These are phyloP conservation scores for Hycleus cichorii DNA, from an alignment of 1,140 invertebrate species.

Conservation along the genomic window DNA sequence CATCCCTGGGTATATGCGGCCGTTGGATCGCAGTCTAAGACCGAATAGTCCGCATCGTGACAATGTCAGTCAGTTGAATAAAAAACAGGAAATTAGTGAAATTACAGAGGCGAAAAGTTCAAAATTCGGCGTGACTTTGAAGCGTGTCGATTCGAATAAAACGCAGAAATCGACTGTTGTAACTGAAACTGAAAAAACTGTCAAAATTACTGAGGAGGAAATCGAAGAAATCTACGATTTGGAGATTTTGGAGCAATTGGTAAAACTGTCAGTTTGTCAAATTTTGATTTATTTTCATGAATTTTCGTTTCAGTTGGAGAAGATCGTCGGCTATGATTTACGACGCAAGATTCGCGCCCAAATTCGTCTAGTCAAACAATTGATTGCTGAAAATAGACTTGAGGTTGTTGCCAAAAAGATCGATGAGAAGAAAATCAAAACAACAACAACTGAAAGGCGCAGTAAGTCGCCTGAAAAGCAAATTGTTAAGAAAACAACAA, in stretches of 20 bases:
- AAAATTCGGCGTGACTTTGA: conserved; percentile 57
- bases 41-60: conserved; percentile 32
- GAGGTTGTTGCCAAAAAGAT: background rate
- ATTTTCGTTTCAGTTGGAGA: conserved; percentile 54
- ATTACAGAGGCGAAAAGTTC: conserved; percentile 38
- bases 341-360: conserved; percentile 64
- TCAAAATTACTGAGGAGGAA: conserved; percentile 40
- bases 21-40: conserved; percentile 33
- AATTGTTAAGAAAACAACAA: background rate
- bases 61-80: conserved; percentile 9
- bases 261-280: conserved; percentile 32
- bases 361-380: conserved; percentile 59
- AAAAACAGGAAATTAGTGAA: conserved; percentile 1
- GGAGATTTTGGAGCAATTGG: conserved; percentile 59
- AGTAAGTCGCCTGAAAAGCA: conserved; percentile 2
- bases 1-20: conserved; percentile 37
- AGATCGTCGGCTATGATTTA: conserved; percentile 64
- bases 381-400: conserved; percentile 27
- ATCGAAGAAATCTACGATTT: conserved; percentile 67
- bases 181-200: conserved; percentile 31
- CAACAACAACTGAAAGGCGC: background rate
- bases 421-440: conserved; percentile 1
- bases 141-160: conserved; percentile 33
- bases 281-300: no score
- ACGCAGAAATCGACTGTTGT: conserved; percentile 26